phyloP scores from a whole-genome alignment of 2,113 vertebrate species.

The Eudyptes chrysolophus region DNA sequence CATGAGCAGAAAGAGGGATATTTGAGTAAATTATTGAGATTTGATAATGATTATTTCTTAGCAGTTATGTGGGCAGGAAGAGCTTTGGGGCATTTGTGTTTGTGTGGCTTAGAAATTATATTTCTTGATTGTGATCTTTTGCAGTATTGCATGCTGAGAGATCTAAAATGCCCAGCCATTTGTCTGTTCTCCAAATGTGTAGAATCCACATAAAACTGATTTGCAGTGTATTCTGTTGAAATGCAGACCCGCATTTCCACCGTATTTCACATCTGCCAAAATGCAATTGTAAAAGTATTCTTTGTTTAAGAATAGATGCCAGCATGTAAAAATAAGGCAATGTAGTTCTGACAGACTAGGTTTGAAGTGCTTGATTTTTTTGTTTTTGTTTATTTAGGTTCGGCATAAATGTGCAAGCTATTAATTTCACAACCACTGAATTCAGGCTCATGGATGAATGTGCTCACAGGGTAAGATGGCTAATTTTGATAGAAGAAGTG shows the following conservation, averaged over 20 bases:
- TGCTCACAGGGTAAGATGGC: slow-evolving; percentile 68
- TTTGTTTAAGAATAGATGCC: not conserved
- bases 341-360: not conserved
- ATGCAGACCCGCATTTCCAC: not conserved
- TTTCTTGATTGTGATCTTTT: not conserved
- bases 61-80: not conserved
- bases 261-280: not conserved
- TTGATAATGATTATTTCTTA: not conserved
- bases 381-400: slow-evolving; percentile 82
- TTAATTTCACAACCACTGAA: slow-evolving; percentile 90
- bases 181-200: not conserved
- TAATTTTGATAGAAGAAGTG: not conserved
- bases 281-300: not conserved
- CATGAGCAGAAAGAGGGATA: not conserved
- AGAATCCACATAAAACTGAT: not conserved
- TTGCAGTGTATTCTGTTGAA: not conserved
- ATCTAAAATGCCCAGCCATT: not conserved
- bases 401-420: slow-evolving; percentile 79
- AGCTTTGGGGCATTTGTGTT: not conserved
- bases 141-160: not conserved
- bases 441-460: slow-evolving; percentile 83
- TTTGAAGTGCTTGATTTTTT: not conserved
- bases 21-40: not conserved
- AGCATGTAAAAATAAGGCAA: not conserved
- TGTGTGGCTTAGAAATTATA: not conserved